phyloP scores from a whole-genome alignment of 1,140 invertebrate species.

The Drosophila erecta region DNA sequence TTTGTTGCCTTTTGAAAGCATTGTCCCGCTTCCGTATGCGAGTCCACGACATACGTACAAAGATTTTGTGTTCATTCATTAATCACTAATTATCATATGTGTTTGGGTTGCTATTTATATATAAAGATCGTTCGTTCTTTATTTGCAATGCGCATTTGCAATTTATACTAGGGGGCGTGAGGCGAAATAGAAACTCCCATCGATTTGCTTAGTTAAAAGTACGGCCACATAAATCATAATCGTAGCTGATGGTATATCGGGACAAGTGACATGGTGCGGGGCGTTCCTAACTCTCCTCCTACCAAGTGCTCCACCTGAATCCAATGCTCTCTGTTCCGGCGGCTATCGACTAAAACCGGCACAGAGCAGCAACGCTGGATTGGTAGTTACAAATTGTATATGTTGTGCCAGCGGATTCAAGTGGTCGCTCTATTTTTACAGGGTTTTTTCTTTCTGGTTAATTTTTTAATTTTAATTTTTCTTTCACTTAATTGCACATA shows the following conservation, averaged over 20 bases:
- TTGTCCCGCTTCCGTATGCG: constrained; percentile 16
- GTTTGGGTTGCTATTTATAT: constrained; percentile 19
- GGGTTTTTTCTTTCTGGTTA: constrained; percentile 2
- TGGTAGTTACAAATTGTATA: not conserved
- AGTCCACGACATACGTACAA: constrained; percentile 9
- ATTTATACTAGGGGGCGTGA: constrained; percentile 45
- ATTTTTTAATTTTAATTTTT: constrained; percentile 33
- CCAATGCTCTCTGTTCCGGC: not conserved
- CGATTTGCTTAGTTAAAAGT: constrained; percentile 50
- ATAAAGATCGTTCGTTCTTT: constrained; percentile 35
- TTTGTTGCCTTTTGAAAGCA: constrained; percentile 54
- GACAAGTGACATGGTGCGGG: too few relatives aligned
- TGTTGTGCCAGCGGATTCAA: not conserved
- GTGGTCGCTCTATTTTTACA: constrained; percentile 15
- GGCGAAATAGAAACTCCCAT: constrained; percentile 10
- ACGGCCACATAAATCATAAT: constrained; percentile 48
- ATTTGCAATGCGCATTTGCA: constrained; percentile 29
- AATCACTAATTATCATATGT: constrained; percentile 63
- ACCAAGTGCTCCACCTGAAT: not conserved
- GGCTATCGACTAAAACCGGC: constrained; percentile 1
- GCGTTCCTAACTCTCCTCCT: not conserved
- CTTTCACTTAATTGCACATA: constrained; percentile 78
- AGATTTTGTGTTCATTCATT: constrained; percentile 17
- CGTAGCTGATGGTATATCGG: constrained; percentile 4
- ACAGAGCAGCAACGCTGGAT: too few relatives aligned